These are phyloP conservation scores for Lasioglossum vierecki DNA, from an alignment of 2,888 invertebrate genomes.

Conservation along the genomic window DNA sequence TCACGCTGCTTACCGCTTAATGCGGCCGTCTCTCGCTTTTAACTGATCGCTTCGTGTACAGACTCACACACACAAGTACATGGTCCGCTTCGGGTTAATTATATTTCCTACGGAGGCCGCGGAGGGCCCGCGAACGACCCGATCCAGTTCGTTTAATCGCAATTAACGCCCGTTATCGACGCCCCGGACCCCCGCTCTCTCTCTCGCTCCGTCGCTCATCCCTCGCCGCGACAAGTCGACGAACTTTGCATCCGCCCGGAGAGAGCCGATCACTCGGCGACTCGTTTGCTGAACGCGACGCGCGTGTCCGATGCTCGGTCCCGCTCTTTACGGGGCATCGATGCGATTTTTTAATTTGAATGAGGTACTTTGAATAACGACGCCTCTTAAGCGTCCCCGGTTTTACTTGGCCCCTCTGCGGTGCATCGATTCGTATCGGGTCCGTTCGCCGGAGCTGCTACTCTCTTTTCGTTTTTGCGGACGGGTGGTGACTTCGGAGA, in stretches of 20 bases:
- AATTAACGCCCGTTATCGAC: conserved; percentile 25
- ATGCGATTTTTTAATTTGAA: background rate
- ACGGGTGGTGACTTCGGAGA: background rate
- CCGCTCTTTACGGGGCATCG: background rate
- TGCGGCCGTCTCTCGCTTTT: conserved; percentile 29
- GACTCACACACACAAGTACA: too few species aligned
- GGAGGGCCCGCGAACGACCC: background rate
- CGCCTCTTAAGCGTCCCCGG: background rate
- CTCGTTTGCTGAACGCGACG: background rate
- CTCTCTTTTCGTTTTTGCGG: background rate
- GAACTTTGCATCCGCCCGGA: background rate
- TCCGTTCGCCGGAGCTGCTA: background rate
- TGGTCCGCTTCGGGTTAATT: conserved; percentile 43
- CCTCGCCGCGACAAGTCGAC: background rate
- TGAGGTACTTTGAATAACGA: conserved; percentile 5
- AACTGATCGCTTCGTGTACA: background rate
- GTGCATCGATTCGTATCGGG: background rate
- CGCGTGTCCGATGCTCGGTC: background rate
- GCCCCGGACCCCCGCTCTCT: background rate
- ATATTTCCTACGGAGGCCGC: conserved; percentile 33
- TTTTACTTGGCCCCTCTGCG: background rate
- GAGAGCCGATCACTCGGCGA: conserved; percentile 3
- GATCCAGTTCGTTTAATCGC: conserved; percentile 12
- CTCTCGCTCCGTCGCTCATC: background rate
- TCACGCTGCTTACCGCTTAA: conserved; percentile 40